These are phyloP conservation scores for Syncerus caffer DNA, from an alignment of 2,797 vertebrate genomes.

Conservation along the genomic window DNA sequence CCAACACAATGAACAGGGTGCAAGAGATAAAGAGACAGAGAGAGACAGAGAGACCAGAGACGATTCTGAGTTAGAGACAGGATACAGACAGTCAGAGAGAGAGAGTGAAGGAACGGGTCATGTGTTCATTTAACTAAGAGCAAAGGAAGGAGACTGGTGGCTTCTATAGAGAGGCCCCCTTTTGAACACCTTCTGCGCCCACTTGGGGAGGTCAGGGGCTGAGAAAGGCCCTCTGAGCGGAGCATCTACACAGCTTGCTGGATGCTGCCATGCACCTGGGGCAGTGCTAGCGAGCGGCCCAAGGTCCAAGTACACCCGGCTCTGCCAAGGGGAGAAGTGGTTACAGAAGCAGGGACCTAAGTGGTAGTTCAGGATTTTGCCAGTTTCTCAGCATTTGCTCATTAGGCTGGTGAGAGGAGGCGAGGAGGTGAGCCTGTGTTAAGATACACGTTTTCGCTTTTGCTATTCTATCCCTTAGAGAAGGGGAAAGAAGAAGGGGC, in stretches of 20 bases:
- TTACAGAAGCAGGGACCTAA: rapidly evolving
- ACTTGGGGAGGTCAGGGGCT: neutral
- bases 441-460: neutral
- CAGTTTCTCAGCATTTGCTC: neutral
- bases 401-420: neutral
- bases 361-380: too few relatives aligned
- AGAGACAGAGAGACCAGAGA: neutral
- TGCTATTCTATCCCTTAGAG: neutral
- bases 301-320: neutral
- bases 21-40: neutral
- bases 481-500: too few relatives aligned
- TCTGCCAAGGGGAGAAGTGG: neutral
- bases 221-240: rapidly evolving
- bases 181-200: neutral
- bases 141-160: neutral
- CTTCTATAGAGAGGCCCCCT: neutral
- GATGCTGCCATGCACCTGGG: neutral
- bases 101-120: rapidly evolving
- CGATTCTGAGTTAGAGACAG: neutral
- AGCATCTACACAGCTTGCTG: neutral
- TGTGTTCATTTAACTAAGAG: neutral
- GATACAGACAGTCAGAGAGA: neutral
- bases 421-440: neutral
- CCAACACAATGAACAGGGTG: neutral
- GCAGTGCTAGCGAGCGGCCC: neutral